Conservation (phyloP, 2,888 invertebrate genomes). For the Tricholauxania praeusta region DNA sequence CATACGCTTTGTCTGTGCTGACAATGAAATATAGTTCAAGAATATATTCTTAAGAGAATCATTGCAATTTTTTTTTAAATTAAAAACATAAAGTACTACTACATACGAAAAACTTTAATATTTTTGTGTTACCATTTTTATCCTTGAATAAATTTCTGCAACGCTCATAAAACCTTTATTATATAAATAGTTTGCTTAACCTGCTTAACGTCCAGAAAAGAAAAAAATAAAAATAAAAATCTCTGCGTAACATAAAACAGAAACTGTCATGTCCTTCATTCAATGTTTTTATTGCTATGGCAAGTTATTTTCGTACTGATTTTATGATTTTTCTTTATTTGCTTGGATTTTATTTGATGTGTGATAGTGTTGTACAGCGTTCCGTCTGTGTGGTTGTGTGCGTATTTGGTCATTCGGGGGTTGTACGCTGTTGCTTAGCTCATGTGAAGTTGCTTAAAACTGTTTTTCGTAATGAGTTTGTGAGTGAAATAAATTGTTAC, state of each 20-base stretch:
- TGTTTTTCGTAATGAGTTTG: neutral
- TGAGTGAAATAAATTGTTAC: constrained; percentile 15
- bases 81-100: neutral
- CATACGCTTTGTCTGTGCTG: neutral
- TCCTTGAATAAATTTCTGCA: neutral
- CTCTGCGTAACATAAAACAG: neutral
- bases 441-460: too few species aligned
- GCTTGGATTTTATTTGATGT: neutral
- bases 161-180: constrained; percentile 12
- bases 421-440: neutral
- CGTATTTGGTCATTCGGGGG: neutral
- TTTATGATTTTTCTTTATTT: constrained; percentile 1
- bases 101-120: neutral
- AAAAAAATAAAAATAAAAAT: neutral
- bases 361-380: neutral
- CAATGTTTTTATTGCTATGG: constrained; percentile 11
- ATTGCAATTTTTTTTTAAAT: neutral
- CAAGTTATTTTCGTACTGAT: constrained; percentile 10
- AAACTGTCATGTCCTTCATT: constrained; percentile 16
- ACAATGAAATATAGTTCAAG: neutral
- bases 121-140: neutral
- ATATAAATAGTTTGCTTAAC: constrained; percentile 3
- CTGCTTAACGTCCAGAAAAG: neutral
- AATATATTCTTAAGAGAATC: neutral
- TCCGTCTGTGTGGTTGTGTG: too few species aligned